A percentile compares a stretch with the other conserved stretches of the same genome.
Conservation (phyloP, 2,797 vertebrate species). For the Picus viridis region DNA sequence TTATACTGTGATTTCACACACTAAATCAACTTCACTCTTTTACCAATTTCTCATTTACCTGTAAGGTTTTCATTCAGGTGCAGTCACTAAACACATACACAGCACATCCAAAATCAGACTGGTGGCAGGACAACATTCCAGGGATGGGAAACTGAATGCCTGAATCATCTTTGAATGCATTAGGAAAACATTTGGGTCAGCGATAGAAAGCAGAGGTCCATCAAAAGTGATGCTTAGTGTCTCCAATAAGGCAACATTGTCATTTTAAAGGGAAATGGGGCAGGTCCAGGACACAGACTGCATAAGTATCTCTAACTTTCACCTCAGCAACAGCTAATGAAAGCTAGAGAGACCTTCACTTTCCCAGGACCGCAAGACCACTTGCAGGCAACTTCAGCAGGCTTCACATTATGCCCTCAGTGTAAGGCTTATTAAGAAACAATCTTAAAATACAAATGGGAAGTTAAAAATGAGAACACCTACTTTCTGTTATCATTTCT, state of each 20-base stretch:
- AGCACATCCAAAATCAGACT: background rate
- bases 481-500: background rate
- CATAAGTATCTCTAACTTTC: background rate
- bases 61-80: background rate
- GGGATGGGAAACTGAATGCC: background rate
- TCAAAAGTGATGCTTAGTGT: background rate
- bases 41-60: background rate
- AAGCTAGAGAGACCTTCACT: background rate
- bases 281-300: background rate
- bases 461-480: background rate
- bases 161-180: background rate
- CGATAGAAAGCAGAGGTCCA: background rate
- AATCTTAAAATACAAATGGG: background rate
- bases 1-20: conserved; percentile 12
- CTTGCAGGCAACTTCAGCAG: background rate
- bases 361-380: background rate
- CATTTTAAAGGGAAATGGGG: background rate
- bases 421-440: background rate
- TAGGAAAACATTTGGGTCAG: background rate
- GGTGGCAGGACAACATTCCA: background rate
- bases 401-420: background rate
- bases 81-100: background rate
- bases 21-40: background rate
- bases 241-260: rapidly evolving
- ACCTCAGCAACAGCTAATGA: background rate